phyloP scores from a whole-genome alignment of 1,140 invertebrate genomes.

The Mylabris phalerata region DNA sequence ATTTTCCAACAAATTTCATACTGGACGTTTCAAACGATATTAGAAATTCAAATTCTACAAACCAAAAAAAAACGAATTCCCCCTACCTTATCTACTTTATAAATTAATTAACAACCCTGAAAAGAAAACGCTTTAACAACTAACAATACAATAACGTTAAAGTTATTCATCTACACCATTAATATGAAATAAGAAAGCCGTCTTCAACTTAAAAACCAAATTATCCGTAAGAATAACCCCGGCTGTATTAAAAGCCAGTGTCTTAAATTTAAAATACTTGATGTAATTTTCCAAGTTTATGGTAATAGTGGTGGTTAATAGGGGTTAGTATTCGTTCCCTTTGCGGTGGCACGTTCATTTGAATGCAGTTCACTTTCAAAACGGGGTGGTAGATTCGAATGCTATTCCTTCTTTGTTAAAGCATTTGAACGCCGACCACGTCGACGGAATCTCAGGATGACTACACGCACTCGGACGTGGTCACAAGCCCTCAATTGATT shows the following conservation, averaged over 20 bases:
- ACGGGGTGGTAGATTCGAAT: not conserved
- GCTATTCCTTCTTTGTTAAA: not conserved
- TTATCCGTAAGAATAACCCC: not conserved
- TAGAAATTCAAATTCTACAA: no score
- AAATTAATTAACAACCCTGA: no score
- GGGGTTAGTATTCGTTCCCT: no score
- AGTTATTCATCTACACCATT: no score
- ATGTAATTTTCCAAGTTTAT: conserved; percentile 12
- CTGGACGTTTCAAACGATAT: no score
- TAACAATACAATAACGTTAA: no score
- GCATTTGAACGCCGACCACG: conserved; percentile 13
- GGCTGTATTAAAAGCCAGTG: conserved; percentile 3
- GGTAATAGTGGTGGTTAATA: conserved; percentile 5
- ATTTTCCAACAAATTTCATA: no score
- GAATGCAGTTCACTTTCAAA: not conserved
- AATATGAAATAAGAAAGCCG: no score
- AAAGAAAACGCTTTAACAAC: no score
- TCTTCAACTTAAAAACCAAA: no score
- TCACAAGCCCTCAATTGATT: conserved; percentile 17
- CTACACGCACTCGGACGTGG: conserved; percentile 20
- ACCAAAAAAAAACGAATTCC: no score
- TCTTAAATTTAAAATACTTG: conserved; percentile 21
- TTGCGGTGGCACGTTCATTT: conserved; percentile 3
- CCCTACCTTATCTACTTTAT: no score
- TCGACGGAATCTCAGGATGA: conserved; percentile 11